Evolutionary conservation across 2,888 invertebrate genomes (phyloP).

Genomic region (Erebia ligea): DNA sequence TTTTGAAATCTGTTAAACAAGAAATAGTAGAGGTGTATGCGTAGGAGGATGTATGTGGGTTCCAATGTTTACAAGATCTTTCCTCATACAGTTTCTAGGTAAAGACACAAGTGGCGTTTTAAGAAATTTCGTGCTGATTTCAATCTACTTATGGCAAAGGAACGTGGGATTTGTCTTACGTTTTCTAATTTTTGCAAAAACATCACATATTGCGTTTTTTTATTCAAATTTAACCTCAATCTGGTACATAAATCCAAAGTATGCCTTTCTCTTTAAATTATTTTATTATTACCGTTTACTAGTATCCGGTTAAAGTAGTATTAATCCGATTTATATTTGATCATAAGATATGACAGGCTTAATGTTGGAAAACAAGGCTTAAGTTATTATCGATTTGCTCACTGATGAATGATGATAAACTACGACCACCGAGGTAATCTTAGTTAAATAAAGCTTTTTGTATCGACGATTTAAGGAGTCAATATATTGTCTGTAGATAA

Average conservation of each 20-base stretch:
- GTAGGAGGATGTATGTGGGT: constrained; percentile 27
- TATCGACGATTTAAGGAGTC: not conserved
- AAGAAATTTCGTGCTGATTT: constrained; percentile 29
- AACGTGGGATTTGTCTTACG: constrained; percentile 20
- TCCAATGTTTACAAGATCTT: constrained; percentile 24
- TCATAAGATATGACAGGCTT: constrained; percentile 1
- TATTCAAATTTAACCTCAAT: constrained; percentile 22
- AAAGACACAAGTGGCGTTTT: constrained; percentile 23
- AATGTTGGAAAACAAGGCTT: constrained; percentile 5
- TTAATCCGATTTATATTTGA: constrained; percentile 6
- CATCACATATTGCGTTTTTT: constrained; percentile 14
- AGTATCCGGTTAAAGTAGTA: constrained; percentile 11
- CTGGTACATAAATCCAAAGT: constrained; percentile 15
- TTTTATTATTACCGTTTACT: constrained; percentile 5
- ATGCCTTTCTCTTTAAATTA: constrained; percentile 13
- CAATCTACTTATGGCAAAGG: constrained; percentile 22
- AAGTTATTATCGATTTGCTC: constrained; percentile 4
- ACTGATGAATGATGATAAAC: not conserved
- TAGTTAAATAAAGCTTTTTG: not conserved
- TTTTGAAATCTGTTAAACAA: constrained; percentile 15
- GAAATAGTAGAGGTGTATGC: constrained; percentile 21
- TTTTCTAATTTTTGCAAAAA: constrained; percentile 18
- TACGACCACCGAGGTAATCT: not conserved
- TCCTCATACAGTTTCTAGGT: constrained; percentile 25
- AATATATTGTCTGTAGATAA: too few relatives aligned